Evolutionary conservation across 2,797 vertebrate species (phyloP), one percentile per base, ranked within the genome.

Genomic region (Diplodus puntazzo): DNA sequence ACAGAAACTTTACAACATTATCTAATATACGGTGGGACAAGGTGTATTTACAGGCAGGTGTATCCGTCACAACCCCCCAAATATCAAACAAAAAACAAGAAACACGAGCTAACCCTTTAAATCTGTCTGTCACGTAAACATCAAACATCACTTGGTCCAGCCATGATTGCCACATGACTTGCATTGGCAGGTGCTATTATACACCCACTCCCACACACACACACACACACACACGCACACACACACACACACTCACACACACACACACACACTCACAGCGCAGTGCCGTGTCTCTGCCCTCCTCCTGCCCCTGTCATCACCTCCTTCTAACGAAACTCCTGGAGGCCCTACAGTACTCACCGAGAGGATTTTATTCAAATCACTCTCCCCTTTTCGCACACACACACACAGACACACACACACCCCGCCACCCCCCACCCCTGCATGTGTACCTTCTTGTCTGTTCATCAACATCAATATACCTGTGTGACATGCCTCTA

Each of bases 331-430:
- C 75, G 81, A 73, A 86, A 52, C 63, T 82, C 77, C 80, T 77
- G 49, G 64, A 87, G 71, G 85, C 79, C 48, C 68, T 62, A 55
- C 68, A 45, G 67, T 72, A 74, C 71, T 89, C 79, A 88, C 72
- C 83, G 81, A 77, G 76, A 79, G 59, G 59, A 76, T 90, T 88
- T 87, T 69, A 93, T 84, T 90, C 81, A 81, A 79, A 87, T 81
- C 66, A 70, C 50, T 58, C 46, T 34, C 54, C 71, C 60, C 68
- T 58, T 69, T 71, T 53, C 52, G 30, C 49, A 60, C 11, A 0
- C 54, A 43, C 59, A 62, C 77, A 70, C 34, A 65, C 46, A 66
- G 65, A 39, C 46, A 55, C 39, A 48, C 50, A 42, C 64, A 60
- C 30, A 52, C 18, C 30, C 34, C 55, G 25, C 25, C 2, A 2